Percentiles rank a stretch among this genome's conserved stretches.
phyloP scores from a whole-genome alignment of 1,140 invertebrate species.

The Cyclina sinensis region DNA sequence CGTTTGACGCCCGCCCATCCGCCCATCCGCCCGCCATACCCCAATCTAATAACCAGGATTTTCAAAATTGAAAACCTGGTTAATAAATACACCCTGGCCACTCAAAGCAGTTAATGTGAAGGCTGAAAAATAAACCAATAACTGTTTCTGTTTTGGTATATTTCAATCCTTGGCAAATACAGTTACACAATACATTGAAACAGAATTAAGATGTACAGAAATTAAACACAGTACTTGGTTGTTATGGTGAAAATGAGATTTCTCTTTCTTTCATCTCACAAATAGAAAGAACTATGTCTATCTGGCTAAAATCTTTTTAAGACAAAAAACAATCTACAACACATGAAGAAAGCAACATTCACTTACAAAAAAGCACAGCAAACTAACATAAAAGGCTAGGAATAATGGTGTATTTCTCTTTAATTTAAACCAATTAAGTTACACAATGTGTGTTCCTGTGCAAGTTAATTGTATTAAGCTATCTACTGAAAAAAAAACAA shows the following conservation, averaged over 20 bases:
- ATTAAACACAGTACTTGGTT: too few species aligned
- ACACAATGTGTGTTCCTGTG: not conserved
- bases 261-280: not conserved
- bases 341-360: not conserved
- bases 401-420: not conserved
- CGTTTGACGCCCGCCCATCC: too few species aligned
- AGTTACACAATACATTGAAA: not conserved
- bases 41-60: too few species aligned
- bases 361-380: not conserved
- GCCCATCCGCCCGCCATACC: too few species aligned
- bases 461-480: not conserved
- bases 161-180: not conserved
- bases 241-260: not conserved
- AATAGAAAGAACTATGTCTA: not conserved
- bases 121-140: too few species aligned
- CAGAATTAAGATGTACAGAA: too few species aligned
- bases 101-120: too few species aligned
- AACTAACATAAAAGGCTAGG: not conserved
- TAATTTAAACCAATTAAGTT: too few species aligned
- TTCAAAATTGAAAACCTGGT: too few species aligned
- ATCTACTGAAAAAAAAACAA: not conserved
- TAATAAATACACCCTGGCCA: too few species aligned
- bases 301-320: not conserved
- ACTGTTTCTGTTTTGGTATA: too few species aligned
- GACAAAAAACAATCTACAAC: too few species aligned